Conservation (phyloP, 1,140 invertebrate genomes). For the Calephelis virginiensis region DNA sequence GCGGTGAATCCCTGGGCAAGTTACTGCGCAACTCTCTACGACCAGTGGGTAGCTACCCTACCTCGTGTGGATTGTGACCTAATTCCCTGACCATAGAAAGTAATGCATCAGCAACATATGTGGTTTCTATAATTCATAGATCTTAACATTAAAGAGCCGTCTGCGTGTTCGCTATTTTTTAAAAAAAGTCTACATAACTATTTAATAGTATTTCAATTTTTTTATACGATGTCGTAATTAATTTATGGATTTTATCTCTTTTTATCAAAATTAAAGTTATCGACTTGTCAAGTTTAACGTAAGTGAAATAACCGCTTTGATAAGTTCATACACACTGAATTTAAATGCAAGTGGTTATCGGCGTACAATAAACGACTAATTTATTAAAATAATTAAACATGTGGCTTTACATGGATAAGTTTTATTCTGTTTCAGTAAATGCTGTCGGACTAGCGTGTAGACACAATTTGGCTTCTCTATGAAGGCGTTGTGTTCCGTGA, state of each 20-base stretch:
- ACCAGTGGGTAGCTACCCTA: too few species aligned
- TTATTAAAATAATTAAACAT: background rate
- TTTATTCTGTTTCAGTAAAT: conserved; percentile 6
- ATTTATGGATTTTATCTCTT: background rate
- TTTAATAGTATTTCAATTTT: background rate
- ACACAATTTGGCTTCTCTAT: conserved; percentile 1
- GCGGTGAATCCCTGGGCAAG: too few species aligned
- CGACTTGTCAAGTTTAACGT: background rate
- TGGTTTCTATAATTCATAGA: too few species aligned
- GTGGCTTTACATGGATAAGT: conserved; percentile 1
- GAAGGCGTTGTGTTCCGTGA: conserved; percentile 7
- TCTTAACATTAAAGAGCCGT: too few species aligned
- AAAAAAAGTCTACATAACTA: too few species aligned
- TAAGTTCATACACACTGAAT: background rate
- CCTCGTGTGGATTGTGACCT: too few species aligned
- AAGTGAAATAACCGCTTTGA: too few species aligned
- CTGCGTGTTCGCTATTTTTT: too few species aligned
- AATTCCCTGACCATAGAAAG: too few species aligned
- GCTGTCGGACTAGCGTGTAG: background rate
- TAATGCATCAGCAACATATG: too few species aligned
- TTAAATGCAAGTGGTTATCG: background rate
- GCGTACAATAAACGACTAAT: background rate
- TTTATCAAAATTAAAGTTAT: background rate
- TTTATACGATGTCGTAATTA: background rate
- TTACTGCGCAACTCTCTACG: too few species aligned